Percentiles rank a stretch among this genome's conserved stretches.
These are phyloP conservation scores for Mya arenaria DNA, from an alignment of 1,140 invertebrate genomes.

Conservation along the genomic window DNA sequence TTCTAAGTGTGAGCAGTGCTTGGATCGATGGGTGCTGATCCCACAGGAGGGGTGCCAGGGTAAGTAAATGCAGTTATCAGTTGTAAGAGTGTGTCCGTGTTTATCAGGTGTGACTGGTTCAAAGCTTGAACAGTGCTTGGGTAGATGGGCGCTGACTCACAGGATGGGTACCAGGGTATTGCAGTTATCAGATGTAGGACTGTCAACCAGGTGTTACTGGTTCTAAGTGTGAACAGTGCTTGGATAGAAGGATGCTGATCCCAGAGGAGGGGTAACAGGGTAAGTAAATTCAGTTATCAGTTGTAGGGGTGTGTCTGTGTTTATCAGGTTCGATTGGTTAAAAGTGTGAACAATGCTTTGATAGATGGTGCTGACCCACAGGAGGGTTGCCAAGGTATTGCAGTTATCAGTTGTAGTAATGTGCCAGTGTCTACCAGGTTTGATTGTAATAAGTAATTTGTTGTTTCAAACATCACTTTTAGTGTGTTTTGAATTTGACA, in stretches of 20 bases:
- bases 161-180: constrained; percentile 84
- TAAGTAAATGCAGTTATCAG: constrained; percentile 86
- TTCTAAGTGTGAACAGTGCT: constrained; percentile 96
- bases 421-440: no score
- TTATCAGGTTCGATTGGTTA: no score
- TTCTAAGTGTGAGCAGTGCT: constrained; percentile 96
- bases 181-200: no score
- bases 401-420: no score
- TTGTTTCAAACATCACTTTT: no score
- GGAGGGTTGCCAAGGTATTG: no score
- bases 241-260: constrained; percentile 90
- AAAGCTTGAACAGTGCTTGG: constrained; percentile 96
- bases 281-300: no score
- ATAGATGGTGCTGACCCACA: no score
- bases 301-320: no score
- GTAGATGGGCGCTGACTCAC: constrained; percentile 89
- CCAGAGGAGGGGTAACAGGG: constrained; percentile 83
- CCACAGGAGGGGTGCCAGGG: constrained; percentile 83
- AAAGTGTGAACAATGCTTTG: no score
- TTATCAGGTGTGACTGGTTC: constrained; percentile 96
- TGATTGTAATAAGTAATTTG: no score
- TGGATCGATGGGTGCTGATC: constrained; percentile 90
- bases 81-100: constrained; percentile 83
- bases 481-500: no score
- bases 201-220: constrained; percentile 97